A percentile compares a stretch with the other conserved stretches of the same genome.
These are phyloP conservation scores for Macroramphosus scolopax DNA, from an alignment of 2,797 vertebrate species.

Conservation along the genomic window DNA sequence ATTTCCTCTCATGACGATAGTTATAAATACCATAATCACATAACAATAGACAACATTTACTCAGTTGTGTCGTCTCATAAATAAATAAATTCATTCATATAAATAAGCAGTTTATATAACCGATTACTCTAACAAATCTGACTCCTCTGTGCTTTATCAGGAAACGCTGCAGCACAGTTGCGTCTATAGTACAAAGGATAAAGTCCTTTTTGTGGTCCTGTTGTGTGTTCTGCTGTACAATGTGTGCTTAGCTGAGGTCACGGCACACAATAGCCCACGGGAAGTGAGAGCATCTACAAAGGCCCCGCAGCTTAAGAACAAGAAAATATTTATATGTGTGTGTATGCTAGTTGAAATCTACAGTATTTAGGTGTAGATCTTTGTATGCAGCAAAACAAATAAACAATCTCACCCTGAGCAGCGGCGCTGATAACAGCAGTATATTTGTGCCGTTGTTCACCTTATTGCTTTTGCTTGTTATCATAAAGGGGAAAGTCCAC, in stretches of 20 bases:
- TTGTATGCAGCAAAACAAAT: slow-evolving; percentile 3
- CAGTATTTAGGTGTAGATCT: slow-evolving; percentile 9
- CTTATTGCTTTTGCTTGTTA: slow-evolving; percentile 49
- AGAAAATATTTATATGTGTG: slow-evolving; percentile 12
- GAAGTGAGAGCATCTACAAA: slow-evolving; percentile 52
- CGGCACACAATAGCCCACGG: slow-evolving; percentile 53
- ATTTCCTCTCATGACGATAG: slow-evolving; percentile 42
- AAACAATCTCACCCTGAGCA: slow-evolving; percentile 15
- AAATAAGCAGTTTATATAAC: slow-evolving; percentile 56
- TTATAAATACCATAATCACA: slow-evolving; percentile 66
- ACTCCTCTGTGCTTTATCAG: slow-evolving; percentile 41
- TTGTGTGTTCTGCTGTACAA: slow-evolving; percentile 28
- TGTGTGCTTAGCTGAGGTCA: slow-evolving; percentile 49
- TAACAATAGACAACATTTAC: slow-evolving; percentile 50
- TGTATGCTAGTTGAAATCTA: neutral
- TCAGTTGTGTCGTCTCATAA: slow-evolving; percentile 23
- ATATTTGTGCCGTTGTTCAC: slow-evolving; percentile 20
- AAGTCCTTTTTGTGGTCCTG: slow-evolving; percentile 44
- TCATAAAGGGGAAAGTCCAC: slow-evolving; percentile 72
- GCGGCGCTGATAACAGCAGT: slow-evolving; percentile 8
- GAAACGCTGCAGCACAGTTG: slow-evolving; percentile 44
- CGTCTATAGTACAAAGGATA: slow-evolving; percentile 54
- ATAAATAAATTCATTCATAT: slow-evolving; percentile 43
- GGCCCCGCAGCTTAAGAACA: slow-evolving; percentile 12
- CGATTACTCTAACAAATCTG: slow-evolving; percentile 40